phyloP scores from a whole-genome alignment of 2,797 vertebrate species.

The Pseudochirops corinnae region DNA sequence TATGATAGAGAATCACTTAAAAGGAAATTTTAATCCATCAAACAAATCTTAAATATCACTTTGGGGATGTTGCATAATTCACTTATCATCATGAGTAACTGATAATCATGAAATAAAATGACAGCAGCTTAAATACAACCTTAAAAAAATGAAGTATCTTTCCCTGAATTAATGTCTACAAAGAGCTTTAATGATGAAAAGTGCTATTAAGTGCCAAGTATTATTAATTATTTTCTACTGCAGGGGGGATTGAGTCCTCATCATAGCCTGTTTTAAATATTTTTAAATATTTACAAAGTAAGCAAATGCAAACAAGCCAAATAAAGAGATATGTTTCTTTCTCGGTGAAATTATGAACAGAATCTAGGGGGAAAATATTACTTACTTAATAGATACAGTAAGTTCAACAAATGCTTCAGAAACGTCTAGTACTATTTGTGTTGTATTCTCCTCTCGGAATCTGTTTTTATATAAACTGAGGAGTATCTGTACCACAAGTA shows the following conservation, averaged over 20 bases:
- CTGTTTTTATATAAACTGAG: constrained; percentile 6
- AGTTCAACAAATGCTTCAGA: not conserved
- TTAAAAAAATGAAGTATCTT: constrained; percentile 67
- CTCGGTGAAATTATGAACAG: constrained; percentile 56
- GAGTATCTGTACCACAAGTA: not conserved
- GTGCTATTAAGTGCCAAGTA: constrained; percentile 65
- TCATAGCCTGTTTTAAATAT: constrained; percentile 71
- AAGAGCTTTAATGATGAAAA: constrained; percentile 76
- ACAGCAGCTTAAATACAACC: constrained; percentile 47
- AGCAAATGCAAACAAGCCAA: constrained; percentile 52
- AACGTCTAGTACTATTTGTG: not conserved
- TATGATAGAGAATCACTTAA: not conserved
- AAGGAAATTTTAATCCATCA: not conserved
- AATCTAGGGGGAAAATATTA: constrained; percentile 15
- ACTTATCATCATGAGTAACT: not conserved
- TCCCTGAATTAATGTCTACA: constrained; percentile 74
- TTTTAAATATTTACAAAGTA: constrained; percentile 74
- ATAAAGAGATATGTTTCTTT: constrained; percentile 53
- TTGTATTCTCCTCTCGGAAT: not conserved
- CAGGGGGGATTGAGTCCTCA: constrained; percentile 47
- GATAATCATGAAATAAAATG: constrained; percentile 54
- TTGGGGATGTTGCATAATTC: constrained; percentile 32
- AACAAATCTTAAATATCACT: constrained; percentile 7
- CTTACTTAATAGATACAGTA: not conserved
- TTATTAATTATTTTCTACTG: constrained; percentile 74